Evolutionary conservation across 2,888 invertebrate species (phyloP).

Genomic region (Tenodera sinensis): DNA sequence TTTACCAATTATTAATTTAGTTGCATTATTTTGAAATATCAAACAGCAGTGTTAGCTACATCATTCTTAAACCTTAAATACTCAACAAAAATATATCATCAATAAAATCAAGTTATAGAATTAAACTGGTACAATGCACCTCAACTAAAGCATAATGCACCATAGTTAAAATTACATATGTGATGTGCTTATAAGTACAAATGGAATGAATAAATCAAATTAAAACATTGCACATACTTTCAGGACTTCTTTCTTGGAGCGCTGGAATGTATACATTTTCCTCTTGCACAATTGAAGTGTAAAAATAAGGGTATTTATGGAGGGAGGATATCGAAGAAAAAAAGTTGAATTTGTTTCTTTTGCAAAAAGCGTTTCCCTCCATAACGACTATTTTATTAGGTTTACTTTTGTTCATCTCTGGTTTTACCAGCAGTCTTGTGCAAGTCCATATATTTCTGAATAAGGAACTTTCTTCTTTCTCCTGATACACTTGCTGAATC

Average conservation of each 20-base stretch:
- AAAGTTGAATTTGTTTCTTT: not conserved
- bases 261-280: not conserved
- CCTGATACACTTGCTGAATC: not conserved
- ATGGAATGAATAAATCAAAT: not conserved
- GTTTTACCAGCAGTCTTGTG: not conserved
- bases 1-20: not conserved
- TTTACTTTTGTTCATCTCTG: not conserved
- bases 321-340: not conserved
- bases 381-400: not conserved
- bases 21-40: not conserved
- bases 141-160: not conserved
- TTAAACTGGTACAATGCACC: not conserved
- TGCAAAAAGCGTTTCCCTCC: not conserved
- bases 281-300: not conserved
- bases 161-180: not conserved
- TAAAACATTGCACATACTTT: not conserved
- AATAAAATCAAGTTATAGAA: not conserved
- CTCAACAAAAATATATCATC: not conserved
- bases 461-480: not conserved
- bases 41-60: not conserved
- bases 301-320: not conserved
- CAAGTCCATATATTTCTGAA: not conserved
- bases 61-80: not conserved
- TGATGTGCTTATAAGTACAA: not conserved
- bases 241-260: not conserved